Percentiles rank a stretch among this genome's conserved stretches.
phyloP scores from a whole-genome alignment of 2,888 invertebrate genomes.

The Epicampocera succincta region DNA sequence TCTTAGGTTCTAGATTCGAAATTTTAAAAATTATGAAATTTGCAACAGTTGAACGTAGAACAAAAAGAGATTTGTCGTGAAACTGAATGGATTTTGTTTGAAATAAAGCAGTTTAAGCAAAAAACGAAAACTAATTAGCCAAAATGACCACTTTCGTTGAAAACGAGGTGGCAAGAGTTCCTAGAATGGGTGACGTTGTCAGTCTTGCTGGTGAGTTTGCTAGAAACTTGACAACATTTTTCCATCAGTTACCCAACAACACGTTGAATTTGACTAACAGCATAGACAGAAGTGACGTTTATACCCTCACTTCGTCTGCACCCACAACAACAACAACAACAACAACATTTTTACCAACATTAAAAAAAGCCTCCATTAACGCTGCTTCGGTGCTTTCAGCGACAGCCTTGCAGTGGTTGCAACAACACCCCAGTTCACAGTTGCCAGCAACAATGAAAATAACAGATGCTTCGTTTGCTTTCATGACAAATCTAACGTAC shows the following conservation, averaged over 20 bases:
- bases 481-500: constrained; percentile 54
- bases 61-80: too few relatives aligned
- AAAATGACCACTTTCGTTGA: constrained; percentile 4
- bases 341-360: background rate
- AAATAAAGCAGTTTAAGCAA: background rate
- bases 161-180: constrained; percentile 11
- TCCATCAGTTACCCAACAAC: constrained; percentile 14
- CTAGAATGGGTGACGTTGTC: constrained; percentile 4
- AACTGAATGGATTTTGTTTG: background rate
- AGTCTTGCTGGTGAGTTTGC: constrained; percentile 22
- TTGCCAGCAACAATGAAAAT: constrained; percentile 54
- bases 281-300: background rate
- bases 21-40: too few relatives aligned
- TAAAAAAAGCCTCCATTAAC: constrained; percentile 29
- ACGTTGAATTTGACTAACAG: constrained; percentile 11
- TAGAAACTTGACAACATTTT: constrained; percentile 12
- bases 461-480: constrained; percentile 43
- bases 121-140: background rate
- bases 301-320: background rate
- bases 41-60: too few relatives aligned
- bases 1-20: too few relatives aligned
- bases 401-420: constrained; percentile 55
- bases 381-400: constrained; percentile 46
- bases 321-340: background rate
- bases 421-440: constrained; percentile 45